Evolutionary conservation across 2,113 vertebrate genomes (phyloP), one percentile per base, ranked within the genome.

Genomic region (Oreotrochilus melanogaster): DNA sequence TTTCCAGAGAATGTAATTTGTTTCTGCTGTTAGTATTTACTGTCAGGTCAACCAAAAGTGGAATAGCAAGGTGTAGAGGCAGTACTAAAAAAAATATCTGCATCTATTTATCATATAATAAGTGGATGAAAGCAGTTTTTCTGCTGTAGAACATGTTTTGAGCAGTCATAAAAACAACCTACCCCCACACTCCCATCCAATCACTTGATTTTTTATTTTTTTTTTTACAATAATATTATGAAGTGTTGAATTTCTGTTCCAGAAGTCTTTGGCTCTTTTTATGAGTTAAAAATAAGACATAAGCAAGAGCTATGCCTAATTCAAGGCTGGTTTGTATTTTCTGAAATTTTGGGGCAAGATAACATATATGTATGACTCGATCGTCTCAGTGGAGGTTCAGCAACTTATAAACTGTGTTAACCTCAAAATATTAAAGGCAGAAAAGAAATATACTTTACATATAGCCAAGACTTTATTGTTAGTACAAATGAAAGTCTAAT

Each of bases 131-230:
- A 75, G 28, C 11, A 30, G 50, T 48, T 37, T 57, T 79, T 64
- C 24, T 48, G n/a, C 10, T 42, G 28, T 31, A 47, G 33, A 75
- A 42, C 15, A 10, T 16, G 45, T 50, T 48, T 71, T 54, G 22
- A 74, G n/a, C 17, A 23, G 21, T 39, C 67, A 71, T 33, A 53
- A 27, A 85, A 71, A 18, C 11, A 78, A 30, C 9, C 8, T n/a
- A 2, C 14, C 7, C 6, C 2, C 3, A 14, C 9, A 2, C 8
- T 39, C 39, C 12, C 39, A 39, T 11, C 39, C 39, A 39, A 39
- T 39, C 39, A 39, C 39, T 39, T 39, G 39, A 39, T 39, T 39
- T 39, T 39, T 39, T 12, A 39, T 43, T 48, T 18, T 18, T 54
- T 54, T 66, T 45, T 57, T n/a, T 71, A 37, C 58, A 53, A 64